A percentile compares a stretch with the other conserved stretches of the same genome.
Evolutionary conservation across 2,797 vertebrate genomes (phyloP).

Genomic region (Hippoglossus hippoglossus): DNA sequence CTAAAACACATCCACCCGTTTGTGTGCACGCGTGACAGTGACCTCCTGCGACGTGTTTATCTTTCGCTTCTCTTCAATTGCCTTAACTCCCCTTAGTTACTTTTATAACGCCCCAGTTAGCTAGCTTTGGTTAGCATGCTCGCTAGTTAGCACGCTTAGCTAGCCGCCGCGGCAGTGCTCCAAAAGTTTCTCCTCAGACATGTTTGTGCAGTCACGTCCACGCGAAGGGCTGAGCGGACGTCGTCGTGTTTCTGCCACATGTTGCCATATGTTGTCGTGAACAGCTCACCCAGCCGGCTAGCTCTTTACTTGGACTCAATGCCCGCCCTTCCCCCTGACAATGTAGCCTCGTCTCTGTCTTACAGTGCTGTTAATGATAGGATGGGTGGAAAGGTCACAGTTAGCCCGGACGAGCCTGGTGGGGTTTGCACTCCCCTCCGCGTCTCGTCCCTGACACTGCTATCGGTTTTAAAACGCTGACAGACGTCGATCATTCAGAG

Average conservation of each 20-base stretch:
- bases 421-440: neutral
- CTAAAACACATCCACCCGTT: neutral
- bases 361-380: slow-evolving; percentile 10
- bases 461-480: neutral
- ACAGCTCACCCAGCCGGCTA: too few species aligned
- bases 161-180: slow-evolving; percentile 26
- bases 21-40: neutral
- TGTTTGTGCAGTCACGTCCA: slow-evolving; percentile 22
- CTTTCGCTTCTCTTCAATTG: neutral
- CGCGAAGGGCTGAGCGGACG: neutral
- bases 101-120: slow-evolving; percentile 1
- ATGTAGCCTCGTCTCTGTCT: slow-evolving; percentile 9
- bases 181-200: slow-evolving; percentile 58
- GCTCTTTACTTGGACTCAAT: neutral
- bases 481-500: neutral
- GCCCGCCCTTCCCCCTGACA: neutral
- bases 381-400: slow-evolving; percentile 56
- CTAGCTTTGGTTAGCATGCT: neutral
- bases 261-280: neutral
- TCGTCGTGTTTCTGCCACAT: neutral
- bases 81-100: neutral
- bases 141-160: slow-evolving; percentile 70
- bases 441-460: neutral
- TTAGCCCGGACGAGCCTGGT: slow-evolving; percentile 12
- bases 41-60: neutral